These are phyloP conservation scores for Candoia aspera DNA, from an alignment of 2,113 vertebrate species.

Conservation along the genomic window DNA sequence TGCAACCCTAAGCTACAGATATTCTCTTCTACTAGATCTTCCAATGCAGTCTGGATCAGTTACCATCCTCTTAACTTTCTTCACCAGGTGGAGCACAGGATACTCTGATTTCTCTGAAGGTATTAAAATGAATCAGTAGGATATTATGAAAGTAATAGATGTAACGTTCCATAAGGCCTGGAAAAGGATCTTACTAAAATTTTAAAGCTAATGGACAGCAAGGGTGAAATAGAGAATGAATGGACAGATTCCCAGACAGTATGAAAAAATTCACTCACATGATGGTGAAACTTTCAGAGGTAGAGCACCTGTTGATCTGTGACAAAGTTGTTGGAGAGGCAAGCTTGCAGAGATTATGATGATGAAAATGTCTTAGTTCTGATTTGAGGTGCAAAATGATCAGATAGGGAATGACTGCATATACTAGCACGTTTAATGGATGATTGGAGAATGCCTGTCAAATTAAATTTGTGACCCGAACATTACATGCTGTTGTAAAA, in stretches of 20 bases:
- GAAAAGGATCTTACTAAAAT: not conserved
- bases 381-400: conserved; percentile 20
- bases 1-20: no score
- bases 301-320: not conserved
- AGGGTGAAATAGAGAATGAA: not conserved
- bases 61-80: not conserved
- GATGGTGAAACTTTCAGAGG: not conserved
- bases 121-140: not conserved
- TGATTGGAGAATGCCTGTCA: conserved; percentile 17
- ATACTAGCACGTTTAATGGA: conserved; percentile 26
- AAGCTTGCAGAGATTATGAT: conserved; percentile 13
- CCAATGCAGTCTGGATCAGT: not conserved
- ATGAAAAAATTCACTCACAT: no score
- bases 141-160: not conserved
- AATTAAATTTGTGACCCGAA: conserved; percentile 23
- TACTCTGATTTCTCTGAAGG: not conserved
- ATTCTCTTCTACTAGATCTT: not conserved
- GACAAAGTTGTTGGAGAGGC: not conserved
- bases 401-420: conserved; percentile 5
- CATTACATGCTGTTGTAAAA: conserved; percentile 28
- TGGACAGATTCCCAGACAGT: not conserved
- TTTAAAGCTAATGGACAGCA: not conserved
- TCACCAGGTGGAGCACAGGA: not conserved
- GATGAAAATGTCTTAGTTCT: not conserved
- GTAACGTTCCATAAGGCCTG: not conserved